These are phyloP conservation scores for Cichlasoma orientale DNA, from an alignment of 2,797 vertebrate genomes.

Conservation along the genomic window DNA sequence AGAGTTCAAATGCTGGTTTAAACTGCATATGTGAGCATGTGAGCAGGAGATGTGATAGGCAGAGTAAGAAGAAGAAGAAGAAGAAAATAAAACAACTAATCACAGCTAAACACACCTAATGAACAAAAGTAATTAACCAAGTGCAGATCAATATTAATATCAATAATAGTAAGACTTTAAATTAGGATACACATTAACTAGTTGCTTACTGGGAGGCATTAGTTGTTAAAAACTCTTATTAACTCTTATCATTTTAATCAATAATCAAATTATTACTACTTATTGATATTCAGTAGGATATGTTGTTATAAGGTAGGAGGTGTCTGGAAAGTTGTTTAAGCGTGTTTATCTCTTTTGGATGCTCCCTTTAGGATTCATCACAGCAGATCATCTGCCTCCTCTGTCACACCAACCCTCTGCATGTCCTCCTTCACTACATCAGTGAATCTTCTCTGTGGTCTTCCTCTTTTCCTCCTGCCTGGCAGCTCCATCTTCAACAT, in stretches of 20 bases:
- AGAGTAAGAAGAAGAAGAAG: not conserved
- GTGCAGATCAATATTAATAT: not conserved
- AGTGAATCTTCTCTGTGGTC: not conserved
- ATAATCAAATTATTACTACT: not conserved
- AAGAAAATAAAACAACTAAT: not conserved
- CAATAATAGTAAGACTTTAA: not conserved
- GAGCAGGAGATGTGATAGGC: conserved; percentile 14
- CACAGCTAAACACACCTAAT: not conserved
- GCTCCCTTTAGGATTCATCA: not conserved
- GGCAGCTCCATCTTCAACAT: not conserved
- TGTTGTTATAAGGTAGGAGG: too few relatives aligned
- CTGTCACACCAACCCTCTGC: not conserved
- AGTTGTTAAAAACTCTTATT: too few relatives aligned
- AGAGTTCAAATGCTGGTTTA: conserved; percentile 44
- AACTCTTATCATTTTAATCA: not conserved
- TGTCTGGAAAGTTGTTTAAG: not conserved
- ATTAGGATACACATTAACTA: not conserved
- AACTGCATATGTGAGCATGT: conserved; percentile 31
- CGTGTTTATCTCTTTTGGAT: not conserved
- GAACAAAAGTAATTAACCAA: not conserved
- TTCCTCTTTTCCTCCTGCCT: not conserved
- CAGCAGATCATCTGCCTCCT: not conserved
- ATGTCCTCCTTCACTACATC: not conserved
- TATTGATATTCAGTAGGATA: not conserved
- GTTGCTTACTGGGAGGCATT: not conserved